Conservation (phyloP, 2,797 vertebrate genomes). For the Syndactyla subalaris region DNA sequence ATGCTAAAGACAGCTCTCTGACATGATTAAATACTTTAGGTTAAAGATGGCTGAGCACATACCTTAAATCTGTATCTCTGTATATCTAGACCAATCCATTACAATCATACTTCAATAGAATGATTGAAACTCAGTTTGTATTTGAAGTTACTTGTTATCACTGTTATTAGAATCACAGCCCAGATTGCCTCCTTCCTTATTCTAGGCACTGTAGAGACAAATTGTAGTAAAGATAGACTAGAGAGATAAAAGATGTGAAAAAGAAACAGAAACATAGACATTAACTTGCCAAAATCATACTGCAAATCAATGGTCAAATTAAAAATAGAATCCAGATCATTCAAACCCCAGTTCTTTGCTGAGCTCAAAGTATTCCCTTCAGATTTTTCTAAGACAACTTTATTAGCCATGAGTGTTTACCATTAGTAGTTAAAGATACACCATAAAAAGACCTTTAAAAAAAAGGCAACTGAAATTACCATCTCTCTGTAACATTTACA, state of each 20-base stretch:
- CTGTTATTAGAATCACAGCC: background rate
- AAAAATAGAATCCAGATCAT: background rate
- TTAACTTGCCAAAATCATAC: background rate
- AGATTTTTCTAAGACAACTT: background rate
- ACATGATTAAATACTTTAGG: background rate
- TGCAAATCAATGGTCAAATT: background rate
- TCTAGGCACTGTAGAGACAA: background rate
- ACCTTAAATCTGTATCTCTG: background rate
- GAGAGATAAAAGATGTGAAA: background rate
- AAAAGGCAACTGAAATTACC: background rate
- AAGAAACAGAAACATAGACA: background rate
- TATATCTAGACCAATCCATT: background rate
- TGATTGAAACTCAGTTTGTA: background rate
- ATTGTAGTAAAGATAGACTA: background rate
- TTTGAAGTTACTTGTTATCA: background rate
- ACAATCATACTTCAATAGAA: background rate
- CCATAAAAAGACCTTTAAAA: background rate
- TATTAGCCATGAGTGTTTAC: background rate
- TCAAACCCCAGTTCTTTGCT: background rate
- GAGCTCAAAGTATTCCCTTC: background rate
- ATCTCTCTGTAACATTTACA: background rate
- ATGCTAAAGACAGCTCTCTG: background rate
- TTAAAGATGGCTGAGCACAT: background rate
- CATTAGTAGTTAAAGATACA: background rate
- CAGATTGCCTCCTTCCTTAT: background rate